Evolutionary conservation across 2,797 vertebrate species (phyloP).

Genomic region (Hapalemur alaotrensis): DNA sequence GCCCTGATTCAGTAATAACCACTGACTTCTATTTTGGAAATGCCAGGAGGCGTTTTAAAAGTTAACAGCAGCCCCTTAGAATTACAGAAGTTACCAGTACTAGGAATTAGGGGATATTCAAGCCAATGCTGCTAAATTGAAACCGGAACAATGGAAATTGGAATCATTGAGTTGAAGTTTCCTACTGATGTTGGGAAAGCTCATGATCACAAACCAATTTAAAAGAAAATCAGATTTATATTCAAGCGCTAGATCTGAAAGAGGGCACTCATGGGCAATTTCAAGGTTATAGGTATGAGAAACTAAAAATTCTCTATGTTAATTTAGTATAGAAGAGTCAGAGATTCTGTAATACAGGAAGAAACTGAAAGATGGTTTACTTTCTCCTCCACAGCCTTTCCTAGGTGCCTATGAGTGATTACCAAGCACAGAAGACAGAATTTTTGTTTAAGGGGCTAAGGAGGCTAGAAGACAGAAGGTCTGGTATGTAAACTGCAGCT

Average conservation of each 20-base stretch:
- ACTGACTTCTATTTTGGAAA: background rate
- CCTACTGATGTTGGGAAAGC: background rate
- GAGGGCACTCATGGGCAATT: background rate
- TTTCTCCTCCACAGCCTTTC: background rate
- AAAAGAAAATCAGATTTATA: background rate
- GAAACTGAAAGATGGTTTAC: background rate
- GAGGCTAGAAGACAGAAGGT: background rate
- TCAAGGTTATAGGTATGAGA: background rate
- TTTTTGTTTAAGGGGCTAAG: background rate
- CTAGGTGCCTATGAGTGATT: background rate
- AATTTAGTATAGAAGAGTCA: background rate
- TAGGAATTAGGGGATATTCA: background rate
- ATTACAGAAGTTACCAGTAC: background rate
- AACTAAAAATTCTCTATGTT: background rate
- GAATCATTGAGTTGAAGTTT: background rate
- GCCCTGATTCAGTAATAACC: background rate
- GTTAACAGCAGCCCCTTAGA: background rate
- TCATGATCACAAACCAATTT: background rate
- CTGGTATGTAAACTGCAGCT: background rate
- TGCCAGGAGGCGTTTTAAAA: background rate
- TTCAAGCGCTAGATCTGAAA: background rate
- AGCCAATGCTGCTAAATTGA: background rate
- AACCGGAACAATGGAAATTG: background rate
- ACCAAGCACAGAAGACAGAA: background rate
- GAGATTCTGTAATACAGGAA: background rate